phyloP scores from a whole-genome alignment of 2,888 invertebrate species.

The Teleiodes luculella region DNA sequence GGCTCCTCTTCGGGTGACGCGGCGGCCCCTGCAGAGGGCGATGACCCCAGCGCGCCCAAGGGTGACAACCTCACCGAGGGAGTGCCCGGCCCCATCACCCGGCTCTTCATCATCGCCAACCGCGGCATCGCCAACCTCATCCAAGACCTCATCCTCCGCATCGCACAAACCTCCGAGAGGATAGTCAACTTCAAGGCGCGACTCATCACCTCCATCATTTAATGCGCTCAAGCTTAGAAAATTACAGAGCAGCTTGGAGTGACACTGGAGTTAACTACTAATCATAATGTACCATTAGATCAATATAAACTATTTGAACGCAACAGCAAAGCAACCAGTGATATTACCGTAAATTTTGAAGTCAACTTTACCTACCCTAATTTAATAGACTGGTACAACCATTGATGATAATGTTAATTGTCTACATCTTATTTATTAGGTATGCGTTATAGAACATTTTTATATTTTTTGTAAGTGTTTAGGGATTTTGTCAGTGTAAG shows the following conservation, averaged over 20 bases:
- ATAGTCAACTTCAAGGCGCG: slow-evolving; percentile 96
- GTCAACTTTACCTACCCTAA: slow-evolving; percentile 1
- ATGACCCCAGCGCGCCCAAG: slow-evolving; percentile 78
- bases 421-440: not conserved
- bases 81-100: slow-evolving; percentile 91
- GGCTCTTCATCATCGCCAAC: slow-evolving; percentile 92
- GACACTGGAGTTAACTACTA: slow-evolving; percentile 15
- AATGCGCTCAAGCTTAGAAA: slow-evolving; percentile 67
- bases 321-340: too few species aligned
- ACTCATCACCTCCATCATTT: slow-evolving; percentile 93
- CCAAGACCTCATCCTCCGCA: slow-evolving; percentile 92
- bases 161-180: slow-evolving; percentile 93
- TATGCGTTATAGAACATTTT: slow-evolving; percentile 1
- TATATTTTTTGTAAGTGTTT: not conserved
- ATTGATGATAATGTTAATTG: not conserved
- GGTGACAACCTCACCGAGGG: slow-evolving; percentile 87
- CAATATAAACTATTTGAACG: not conserved
- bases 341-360: not conserved
- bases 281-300: not conserved
- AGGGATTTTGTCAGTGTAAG: slow-evolving; percentile 5
- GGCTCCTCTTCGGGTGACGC: slow-evolving; percentile 61
- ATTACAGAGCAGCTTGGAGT: slow-evolving; percentile 36
- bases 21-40: slow-evolving; percentile 67
- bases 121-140: slow-evolving; percentile 91
- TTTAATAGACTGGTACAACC: slow-evolving; percentile 1